phyloP scores from a whole-genome alignment of 2,113 vertebrate genomes.

The Lagenorhynchus albirostris region DNA sequence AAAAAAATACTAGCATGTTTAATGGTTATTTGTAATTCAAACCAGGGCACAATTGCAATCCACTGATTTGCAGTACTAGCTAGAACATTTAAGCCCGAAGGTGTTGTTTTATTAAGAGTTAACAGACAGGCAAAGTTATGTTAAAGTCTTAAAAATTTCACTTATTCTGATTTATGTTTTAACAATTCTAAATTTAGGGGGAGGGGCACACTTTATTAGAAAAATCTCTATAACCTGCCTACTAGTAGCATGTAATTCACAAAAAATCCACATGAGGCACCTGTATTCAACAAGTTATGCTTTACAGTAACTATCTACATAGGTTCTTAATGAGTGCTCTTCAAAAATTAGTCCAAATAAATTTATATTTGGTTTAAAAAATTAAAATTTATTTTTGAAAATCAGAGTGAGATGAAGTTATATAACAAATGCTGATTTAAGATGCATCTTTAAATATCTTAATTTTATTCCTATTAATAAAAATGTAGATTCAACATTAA shows the following conservation, averaged over 20 bases:
- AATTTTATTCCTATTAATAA: conserved; percentile 37
- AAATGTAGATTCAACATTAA: conserved; percentile 38
- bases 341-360: conserved; percentile 26
- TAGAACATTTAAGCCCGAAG: neutral
- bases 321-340: neutral
- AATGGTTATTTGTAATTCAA: conserved; percentile 40
- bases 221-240: conserved; percentile 10
- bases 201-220: conserved; percentile 19
- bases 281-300: conserved; percentile 6
- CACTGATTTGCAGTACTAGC: neutral
- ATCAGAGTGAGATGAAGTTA: neutral
- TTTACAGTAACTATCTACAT: conserved; percentile 5
- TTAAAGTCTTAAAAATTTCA: conserved; percentile 12
- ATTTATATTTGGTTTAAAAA: neutral
- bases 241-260: neutral
- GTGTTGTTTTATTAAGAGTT: conserved; percentile 17
- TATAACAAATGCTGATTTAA: neutral
- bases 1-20: conserved; percentile 24
- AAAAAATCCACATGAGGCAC: neutral
- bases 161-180: conserved; percentile 20
- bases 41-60: neutral
- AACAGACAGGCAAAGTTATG: neutral
- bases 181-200: neutral
- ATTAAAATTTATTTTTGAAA: conserved; percentile 37
- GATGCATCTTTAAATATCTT: conserved; percentile 23